Conservation (phyloP, 2,888 invertebrate species). For the Caenorhabditis angaria region DNA sequence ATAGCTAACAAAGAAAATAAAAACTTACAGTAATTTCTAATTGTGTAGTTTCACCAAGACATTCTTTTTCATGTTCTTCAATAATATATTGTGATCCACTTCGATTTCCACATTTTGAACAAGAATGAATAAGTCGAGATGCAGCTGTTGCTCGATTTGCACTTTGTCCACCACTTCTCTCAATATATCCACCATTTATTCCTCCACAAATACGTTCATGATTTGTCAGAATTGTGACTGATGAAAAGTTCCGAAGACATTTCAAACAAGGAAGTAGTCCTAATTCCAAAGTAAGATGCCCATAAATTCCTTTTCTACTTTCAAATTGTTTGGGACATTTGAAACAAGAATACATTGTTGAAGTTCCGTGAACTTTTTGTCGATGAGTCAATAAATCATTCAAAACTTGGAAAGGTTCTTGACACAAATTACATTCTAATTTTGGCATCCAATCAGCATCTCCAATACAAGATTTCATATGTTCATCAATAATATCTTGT, state of each 20-base stretch:
- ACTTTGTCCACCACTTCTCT: background rate
- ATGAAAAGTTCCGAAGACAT: background rate
- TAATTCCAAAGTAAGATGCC: background rate
- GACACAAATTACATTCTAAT: background rate
- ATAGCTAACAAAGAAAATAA: no score
- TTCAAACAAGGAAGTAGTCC: background rate
- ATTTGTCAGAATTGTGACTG: background rate
- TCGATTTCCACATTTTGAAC: background rate
- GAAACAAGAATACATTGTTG: background rate
- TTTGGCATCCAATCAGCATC: background rate
- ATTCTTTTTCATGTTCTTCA: slow-evolving; percentile 6
- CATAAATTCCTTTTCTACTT: background rate
- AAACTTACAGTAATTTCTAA: background rate
- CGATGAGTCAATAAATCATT: background rate
- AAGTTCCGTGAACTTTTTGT: background rate
- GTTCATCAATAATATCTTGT: background rate
- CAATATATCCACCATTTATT: background rate
- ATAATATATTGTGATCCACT: background rate
- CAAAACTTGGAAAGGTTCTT: background rate
- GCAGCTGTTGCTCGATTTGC: background rate
- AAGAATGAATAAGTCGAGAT: background rate
- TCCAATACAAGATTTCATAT: background rate
- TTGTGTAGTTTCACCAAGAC: background rate
- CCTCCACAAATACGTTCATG: background rate
- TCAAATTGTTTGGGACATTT: background rate